phyloP scores from a whole-genome alignment of 2,888 invertebrate species.

The Lycocerus yunnanus region DNA sequence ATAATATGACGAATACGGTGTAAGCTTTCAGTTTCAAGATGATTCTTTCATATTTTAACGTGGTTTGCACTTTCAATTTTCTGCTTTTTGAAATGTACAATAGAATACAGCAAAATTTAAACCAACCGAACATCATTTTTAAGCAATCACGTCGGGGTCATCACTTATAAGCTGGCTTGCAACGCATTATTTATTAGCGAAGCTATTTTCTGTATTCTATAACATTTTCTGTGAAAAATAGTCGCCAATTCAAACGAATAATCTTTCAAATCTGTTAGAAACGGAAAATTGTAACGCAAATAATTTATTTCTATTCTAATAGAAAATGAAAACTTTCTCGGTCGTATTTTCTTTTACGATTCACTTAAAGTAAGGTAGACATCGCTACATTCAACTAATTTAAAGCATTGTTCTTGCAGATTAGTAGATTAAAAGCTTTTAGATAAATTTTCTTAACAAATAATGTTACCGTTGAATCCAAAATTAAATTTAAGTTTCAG shows the following conservation, averaged over 20 bases:
- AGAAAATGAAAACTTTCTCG: background rate
- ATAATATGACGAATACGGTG: too few relatives aligned
- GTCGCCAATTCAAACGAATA: background rate
- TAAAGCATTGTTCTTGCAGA: background rate
- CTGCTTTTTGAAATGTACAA: background rate
- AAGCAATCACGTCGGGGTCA: background rate
- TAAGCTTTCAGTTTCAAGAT: too few relatives aligned
- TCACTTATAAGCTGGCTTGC: background rate
- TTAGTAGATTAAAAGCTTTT: background rate
- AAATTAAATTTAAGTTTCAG: background rate
- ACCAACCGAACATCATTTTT: background rate
- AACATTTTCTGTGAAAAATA: background rate
- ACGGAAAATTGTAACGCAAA: background rate
- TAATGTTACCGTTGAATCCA: background rate
- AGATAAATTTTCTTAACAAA: background rate
- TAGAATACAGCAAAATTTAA: background rate
- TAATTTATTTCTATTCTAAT: background rate
- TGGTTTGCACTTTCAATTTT: background rate
- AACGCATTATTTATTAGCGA: background rate
- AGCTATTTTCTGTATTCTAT: background rate
- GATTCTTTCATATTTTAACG: background rate
- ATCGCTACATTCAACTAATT: background rate
- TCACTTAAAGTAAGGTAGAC: background rate
- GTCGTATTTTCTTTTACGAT: background rate
- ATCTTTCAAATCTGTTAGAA: background rate